Evolutionary conservation across 2,888 invertebrate genomes (phyloP).

Genomic region (Ochropacha duplaris): DNA sequence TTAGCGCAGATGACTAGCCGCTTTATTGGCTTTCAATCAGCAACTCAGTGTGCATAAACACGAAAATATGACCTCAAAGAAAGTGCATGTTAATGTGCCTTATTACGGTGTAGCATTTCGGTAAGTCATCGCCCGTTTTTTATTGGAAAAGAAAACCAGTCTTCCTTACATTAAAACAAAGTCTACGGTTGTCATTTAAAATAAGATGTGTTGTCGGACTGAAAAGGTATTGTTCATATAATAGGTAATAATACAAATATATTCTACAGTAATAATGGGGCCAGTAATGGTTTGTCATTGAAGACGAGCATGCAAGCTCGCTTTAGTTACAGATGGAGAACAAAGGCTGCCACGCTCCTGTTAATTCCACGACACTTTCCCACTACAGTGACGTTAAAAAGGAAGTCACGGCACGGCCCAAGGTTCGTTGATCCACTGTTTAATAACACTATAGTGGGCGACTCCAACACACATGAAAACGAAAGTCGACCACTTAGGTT

Average conservation of each 20-base stretch:
- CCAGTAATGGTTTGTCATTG: slow-evolving; percentile 51
- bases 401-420: slow-evolving; percentile 79
- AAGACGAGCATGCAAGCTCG: slow-evolving; percentile 32
- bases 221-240: slow-evolving; percentile 26
- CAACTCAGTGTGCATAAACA: slow-evolving; percentile 31
- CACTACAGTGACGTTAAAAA: slow-evolving; percentile 68
- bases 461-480: slow-evolving; percentile 52
- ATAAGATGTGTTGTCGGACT: neutral
- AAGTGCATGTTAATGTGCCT: slow-evolving; percentile 41
- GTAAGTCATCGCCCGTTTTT: slow-evolving; percentile 3
- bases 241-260: slow-evolving; percentile 55
- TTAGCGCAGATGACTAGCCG: slow-evolving; percentile 70
- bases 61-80: slow-evolving; percentile 42
- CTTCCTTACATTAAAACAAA: neutral
- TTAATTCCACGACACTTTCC: slow-evolving; percentile 71
- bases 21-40: slow-evolving; percentile 49
- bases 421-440: slow-evolving; percentile 60
- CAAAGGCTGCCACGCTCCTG: slow-evolving; percentile 72
- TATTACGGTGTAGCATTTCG: slow-evolving; percentile 7
- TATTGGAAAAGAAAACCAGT: neutral
- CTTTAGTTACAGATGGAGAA: slow-evolving; percentile 57
- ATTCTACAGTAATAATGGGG: slow-evolving; percentile 52
- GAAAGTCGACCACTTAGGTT: slow-evolving; percentile 48
- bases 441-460: slow-evolving; percentile 32
- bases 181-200: neutral